Percentiles rank a stretch among this genome's conserved stretches.
Conservation (phyloP, 2,113 vertebrate species). For the Rhea americana region DNA sequence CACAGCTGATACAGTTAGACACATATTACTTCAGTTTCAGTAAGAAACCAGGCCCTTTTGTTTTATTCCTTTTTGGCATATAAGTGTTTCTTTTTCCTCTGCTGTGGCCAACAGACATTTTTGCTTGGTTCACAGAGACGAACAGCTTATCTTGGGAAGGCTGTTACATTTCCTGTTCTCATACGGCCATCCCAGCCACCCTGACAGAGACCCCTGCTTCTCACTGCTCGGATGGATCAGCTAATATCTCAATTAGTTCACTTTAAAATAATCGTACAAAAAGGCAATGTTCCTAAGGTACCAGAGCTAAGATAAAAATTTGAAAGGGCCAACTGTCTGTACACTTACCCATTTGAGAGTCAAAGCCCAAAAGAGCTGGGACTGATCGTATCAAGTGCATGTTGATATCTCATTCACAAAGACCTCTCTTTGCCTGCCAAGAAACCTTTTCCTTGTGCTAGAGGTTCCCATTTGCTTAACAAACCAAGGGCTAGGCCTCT, state of each 20-base stretch:
- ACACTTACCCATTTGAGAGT: not conserved
- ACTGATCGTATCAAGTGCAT: not conserved
- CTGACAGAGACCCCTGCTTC: not conserved
- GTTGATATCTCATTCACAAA: not conserved
- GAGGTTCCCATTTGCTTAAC: not conserved
- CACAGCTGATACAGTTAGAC: not conserved
- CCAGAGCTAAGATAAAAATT: not conserved
- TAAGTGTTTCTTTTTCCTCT: not conserved
- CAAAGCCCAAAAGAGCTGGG: not conserved
- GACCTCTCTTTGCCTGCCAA: not conserved
- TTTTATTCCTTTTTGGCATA: not conserved
- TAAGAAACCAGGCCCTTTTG: not conserved
- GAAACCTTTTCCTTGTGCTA: not conserved
- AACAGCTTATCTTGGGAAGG: not conserved
- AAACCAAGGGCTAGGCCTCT: not conserved
- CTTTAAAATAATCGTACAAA: not conserved
- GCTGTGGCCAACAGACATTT: not conserved
- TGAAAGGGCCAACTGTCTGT: not conserved
- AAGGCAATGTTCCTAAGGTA: not conserved
- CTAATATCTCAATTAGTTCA: not conserved
- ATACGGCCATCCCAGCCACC: not conserved
- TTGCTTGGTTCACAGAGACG: not conserved
- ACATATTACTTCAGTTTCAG: not conserved
- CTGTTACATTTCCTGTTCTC: not conserved
- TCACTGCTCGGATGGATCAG: not conserved